Conservation (phyloP, 2,888 invertebrate species). For the Nasonovia ribisnigri region DNA sequence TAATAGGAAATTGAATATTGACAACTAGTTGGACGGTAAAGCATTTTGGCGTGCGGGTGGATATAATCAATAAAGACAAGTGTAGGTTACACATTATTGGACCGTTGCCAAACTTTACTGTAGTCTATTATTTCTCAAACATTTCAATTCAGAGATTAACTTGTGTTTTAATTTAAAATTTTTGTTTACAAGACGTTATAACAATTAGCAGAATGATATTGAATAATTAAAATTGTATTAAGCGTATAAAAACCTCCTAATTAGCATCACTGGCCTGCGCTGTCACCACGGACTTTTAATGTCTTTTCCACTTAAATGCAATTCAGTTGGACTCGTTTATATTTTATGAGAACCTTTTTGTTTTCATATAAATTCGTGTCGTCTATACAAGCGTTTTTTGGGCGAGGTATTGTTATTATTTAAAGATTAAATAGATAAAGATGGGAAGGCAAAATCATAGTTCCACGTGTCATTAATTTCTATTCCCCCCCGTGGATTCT, state of each 20-base stretch:
- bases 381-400: background rate
- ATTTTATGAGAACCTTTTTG: constrained; percentile 15
- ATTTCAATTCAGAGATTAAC: background rate
- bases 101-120: background rate
- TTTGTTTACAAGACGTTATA: background rate
- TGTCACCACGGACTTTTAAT: background rate
- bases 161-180: background rate
- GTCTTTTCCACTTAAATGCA: background rate
- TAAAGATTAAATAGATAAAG: constrained; percentile 42
- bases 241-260: background rate
- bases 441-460: constrained; percentile 28
- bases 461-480: constrained; percentile 39
- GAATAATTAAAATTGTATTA: background rate
- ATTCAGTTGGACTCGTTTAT: background rate
- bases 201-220: background rate
- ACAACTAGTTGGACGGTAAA: background rate
- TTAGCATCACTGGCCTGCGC: background rate
- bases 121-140: background rate
- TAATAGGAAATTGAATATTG: background rate
- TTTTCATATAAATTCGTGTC: background rate
- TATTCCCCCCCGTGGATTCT: background rate
- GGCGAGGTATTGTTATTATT: constrained; percentile 21
- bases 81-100: background rate
- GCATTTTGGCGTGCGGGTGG: background rate
- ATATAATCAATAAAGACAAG: constrained; percentile 3